Conservation (phyloP, 1,140 invertebrate species). For the Orchesella cincta region DNA sequence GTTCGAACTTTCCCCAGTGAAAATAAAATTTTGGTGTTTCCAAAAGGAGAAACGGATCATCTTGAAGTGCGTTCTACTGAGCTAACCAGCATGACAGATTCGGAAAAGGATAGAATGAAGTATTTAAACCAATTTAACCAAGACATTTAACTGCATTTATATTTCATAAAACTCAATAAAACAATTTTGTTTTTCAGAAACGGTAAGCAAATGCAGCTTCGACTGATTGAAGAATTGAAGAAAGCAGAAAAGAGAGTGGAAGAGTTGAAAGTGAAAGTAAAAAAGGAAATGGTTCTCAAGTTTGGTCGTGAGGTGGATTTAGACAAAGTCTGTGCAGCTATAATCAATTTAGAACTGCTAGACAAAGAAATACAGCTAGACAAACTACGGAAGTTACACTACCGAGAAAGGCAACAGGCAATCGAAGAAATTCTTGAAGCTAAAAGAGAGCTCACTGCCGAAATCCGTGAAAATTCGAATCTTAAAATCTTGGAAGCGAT, state of each 20-base stretch:
- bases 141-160: not conserved
- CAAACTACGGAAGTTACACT: conserved; percentile 35
- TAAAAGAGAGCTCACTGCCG: conserved; percentile 22
- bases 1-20: not conserved
- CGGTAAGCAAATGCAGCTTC: conserved; percentile 38
- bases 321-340: conserved; percentile 41
- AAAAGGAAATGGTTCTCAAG: conserved; percentile 41
- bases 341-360: conserved; percentile 47
- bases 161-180: not conserved
- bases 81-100: not conserved
- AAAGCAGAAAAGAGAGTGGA: conserved; percentile 39
- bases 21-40: conserved; percentile 18
- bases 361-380: conserved; percentile 36
- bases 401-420: conserved; percentile 26
- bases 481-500: conserved; percentile 42
- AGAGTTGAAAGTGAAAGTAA: conserved; percentile 22
- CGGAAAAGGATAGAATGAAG: not conserved
- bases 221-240: conserved; percentile 40
- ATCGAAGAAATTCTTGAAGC: conserved; percentile 36
- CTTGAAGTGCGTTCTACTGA: not conserved
- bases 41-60: not conserved
- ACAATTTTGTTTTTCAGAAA: conserved; percentile 31
- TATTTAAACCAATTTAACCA: not conserved
- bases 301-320: conserved; percentile 44
- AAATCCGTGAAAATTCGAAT: conserved; percentile 44